phyloP scores from a whole-genome alignment of 2,113 vertebrate genomes.

The Microtus pennsylvanicus region DNA sequence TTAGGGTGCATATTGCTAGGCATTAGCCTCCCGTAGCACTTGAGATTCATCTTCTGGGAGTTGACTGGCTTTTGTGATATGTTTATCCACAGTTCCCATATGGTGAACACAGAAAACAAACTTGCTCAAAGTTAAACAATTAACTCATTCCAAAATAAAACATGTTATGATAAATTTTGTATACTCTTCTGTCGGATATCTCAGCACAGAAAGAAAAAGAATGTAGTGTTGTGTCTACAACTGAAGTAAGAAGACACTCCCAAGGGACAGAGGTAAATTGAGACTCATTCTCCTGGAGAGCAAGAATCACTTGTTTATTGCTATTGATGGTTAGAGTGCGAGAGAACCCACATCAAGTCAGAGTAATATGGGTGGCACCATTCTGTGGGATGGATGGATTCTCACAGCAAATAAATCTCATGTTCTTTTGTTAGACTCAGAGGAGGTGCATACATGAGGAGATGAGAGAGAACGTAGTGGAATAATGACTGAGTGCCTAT shows the following conservation, averaged over 20 bases:
- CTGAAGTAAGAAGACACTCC: neutral
- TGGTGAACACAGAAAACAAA: neutral
- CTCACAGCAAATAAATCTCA: neutral
- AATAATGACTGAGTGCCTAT: neutral
- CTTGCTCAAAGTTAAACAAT: neutral
- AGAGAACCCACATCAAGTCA: neutral
- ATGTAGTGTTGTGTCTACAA: neutral
- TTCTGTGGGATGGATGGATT: neutral
- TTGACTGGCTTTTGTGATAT: neutral
- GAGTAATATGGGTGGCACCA: neutral
- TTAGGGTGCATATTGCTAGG: neutral
- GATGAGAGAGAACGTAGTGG: neutral
- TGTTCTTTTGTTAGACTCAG: neutral
- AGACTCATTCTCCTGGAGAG: conserved; percentile 22
- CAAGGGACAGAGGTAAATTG: neutral
- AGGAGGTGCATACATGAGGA: too few relatives aligned
- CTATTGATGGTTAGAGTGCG: neutral
- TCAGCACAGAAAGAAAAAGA: neutral
- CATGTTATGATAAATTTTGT: neutral
- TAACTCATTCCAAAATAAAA: neutral
- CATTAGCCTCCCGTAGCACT: neutral
- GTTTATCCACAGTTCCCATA: neutral
- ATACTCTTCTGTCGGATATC: neutral
- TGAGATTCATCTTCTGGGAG: neutral
- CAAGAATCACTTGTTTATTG: neutral